These are phyloP conservation scores for Taphrorychus bicolor DNA, from an alignment of 2,888 invertebrate genomes.

Conservation along the genomic window DNA sequence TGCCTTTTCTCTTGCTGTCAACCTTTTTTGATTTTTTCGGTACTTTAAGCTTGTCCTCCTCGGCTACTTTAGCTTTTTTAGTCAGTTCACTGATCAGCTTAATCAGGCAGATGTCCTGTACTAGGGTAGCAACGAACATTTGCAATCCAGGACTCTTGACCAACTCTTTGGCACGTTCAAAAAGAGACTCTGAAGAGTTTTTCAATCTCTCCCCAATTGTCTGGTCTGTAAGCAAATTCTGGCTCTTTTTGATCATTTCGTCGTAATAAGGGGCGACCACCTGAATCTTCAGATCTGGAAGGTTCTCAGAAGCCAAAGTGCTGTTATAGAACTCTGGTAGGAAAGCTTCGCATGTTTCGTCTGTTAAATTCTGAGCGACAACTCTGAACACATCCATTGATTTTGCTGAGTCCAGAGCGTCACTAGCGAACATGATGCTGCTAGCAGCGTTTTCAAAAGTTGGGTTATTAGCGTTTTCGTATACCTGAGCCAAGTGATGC, in stretches of 20 bases:
- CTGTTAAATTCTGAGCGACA: not conserved
- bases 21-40: no score
- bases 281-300: slow-evolving; percentile 7
- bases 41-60: slow-evolving; percentile 6
- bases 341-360: slow-evolving; percentile 12
- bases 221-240: not conserved
- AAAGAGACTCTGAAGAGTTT: slow-evolving; percentile 10
- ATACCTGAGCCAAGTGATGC: slow-evolving; percentile 5
- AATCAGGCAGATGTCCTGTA: slow-evolving; percentile 48
- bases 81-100: slow-evolving; percentile 45
- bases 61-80: slow-evolving; percentile 29
- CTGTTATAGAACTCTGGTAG: slow-evolving; percentile 2
- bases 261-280: slow-evolving; percentile 8
- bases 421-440: slow-evolving; percentile 8
- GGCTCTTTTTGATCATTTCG: not conserved
- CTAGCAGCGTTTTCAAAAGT: slow-evolving; percentile 13
- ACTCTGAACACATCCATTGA: slow-evolving; percentile 12
- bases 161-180: slow-evolving; percentile 15
- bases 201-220: slow-evolving; percentile 13
- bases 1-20: no score
- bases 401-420: slow-evolving; percentile 10
- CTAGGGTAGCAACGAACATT: slow-evolving; percentile 45
- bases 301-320: slow-evolving; percentile 6
- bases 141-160: slow-evolving; percentile 43
- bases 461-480: slow-evolving; percentile 19